Evolutionary conservation across 2,888 invertebrate genomes (phyloP), one percentile per base, ranked within the genome.

Genomic region (Papilio gigon): DNA sequence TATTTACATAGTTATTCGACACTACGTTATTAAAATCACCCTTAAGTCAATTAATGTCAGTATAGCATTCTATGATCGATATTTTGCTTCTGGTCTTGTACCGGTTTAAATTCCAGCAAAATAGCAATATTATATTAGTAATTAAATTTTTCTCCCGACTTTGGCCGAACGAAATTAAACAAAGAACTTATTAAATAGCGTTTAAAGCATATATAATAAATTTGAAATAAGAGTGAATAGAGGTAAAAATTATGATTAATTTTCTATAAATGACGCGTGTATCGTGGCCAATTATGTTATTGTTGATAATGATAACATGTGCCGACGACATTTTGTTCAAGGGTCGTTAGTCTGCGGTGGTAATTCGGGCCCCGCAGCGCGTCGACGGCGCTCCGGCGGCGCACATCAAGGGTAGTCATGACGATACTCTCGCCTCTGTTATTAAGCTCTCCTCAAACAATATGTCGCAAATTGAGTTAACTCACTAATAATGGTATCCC

Each of bases 391-490:
- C 73, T 74, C 74, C 77, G 72, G 70, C 74, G 75, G 72, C 75
- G 68, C 75, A 81, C 84, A 84, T 85, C 83, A 82, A 81, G 86
- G 82, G 89, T 89, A 87, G 85, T 79, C 88, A 87, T 87, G 86
- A 80, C 84, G 85, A 86, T 87, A 81, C 79, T 79, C 86, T 86
- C 86, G 85, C 84, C 86, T 82, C 85, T 89, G 87, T 91, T 90
- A 91, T 91, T 91, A 92, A 89, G 88, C 86, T 85, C 79, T 88
- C 59, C 87, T 88, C 91, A 89, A 91, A 92, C 92, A 92, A 91
- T 91, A 90, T 87, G 88, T 87, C 89, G 77, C 92, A 92, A 91
- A 92, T 92, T 92, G 90, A 90, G 89, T 91, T 90, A 90, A 90
- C 89, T 90, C 87, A 85, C 89, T 92, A 92, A 91, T 92, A 92